Evolutionary conservation across 1,140 invertebrate species (phyloP), one percentile per base, ranked within the genome.

Genomic region (Heliconius hermathena): DNA sequence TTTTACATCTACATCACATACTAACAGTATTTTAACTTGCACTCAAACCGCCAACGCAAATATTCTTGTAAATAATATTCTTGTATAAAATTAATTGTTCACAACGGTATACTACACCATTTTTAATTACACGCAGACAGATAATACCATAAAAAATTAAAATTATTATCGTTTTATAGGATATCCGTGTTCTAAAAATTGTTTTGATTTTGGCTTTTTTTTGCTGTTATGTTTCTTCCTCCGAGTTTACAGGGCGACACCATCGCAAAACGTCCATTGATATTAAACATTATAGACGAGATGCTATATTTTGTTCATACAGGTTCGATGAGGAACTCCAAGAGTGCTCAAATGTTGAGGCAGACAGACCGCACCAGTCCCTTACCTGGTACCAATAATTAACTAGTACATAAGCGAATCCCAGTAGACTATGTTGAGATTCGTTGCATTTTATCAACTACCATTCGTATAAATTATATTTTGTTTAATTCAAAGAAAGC

Each of bases 331-430:
- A 95, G 94, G 94, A 95, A 93, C 84, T 95, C 94, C 81, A 93
- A 94, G 93, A 95, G 93, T 93, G 94, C 94, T 87, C 92, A 95
- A 93, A 93, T 95, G 91, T 94, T 95, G 90, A 94, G 94, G 88
- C 94, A 94, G 87, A 89, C 93, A 87, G 94, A 95, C 89, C 93
- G 94, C 93, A 89, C 92, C 93, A 95, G 94, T 94, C 94, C 94
- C 82, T 92, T 91, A 91, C 93, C 94, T 91, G 94, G 94, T 95
- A 95, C 91, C 84, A 84, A 87, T n/a, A 72, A 89, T 83, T 81
- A 88, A 86, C 89, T 87, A 86, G 89, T 91, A 89, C 85, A 83
- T 89, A 91, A 89, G 80, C 83, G 85, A 93, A 85, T 87, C 88
- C 91, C 88, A 76, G 93, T 94, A 94, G 91, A 89, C 77, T 78